phyloP scores from a whole-genome alignment of 2,888 invertebrate genomes.

The Agonopterix arenella region DNA sequence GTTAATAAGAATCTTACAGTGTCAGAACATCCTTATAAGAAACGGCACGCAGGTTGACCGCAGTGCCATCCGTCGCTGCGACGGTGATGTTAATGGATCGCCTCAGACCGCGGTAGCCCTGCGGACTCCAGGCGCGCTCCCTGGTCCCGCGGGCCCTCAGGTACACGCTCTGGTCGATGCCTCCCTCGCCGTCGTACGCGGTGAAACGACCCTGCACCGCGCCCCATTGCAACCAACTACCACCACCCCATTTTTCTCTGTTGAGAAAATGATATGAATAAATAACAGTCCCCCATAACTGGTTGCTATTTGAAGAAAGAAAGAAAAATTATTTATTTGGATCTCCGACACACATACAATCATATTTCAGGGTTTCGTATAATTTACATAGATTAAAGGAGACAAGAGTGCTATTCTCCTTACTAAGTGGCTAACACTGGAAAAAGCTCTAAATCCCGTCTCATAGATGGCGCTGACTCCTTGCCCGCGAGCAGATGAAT shows the following conservation, averaged over 20 bases:
- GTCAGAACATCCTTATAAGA: conserved; percentile 69
- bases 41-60: conserved; percentile 70
- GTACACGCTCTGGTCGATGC: conserved; percentile 36
- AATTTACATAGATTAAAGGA: too few relatives aligned
- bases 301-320: too few relatives aligned
- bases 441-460: too few relatives aligned
- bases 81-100: conserved; percentile 50
- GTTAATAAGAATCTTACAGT: conserved; percentile 61
- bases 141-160: conserved; percentile 72
- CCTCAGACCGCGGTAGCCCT: conserved; percentile 33
- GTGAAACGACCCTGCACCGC: conserved; percentile 75
- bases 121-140: conserved; percentile 58
- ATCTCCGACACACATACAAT: too few relatives aligned
- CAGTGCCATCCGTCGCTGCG: conserved; percentile 71
- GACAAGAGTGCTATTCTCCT: too few relatives aligned
- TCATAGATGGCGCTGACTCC: too few relatives aligned
- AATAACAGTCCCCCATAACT: too few relatives aligned
- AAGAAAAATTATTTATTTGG: too few relatives aligned
- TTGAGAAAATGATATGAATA: neutral
- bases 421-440: too few relatives aligned
- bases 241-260: conserved; percentile 52
- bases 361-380: neutral
- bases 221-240: conserved; percentile 81
- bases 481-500: too few relatives aligned
- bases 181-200: conserved; percentile 52